Base-by-base conservation (phyloP, 2,113 vertebrate species). In the Kryptolebias marmoratus region DNA sequence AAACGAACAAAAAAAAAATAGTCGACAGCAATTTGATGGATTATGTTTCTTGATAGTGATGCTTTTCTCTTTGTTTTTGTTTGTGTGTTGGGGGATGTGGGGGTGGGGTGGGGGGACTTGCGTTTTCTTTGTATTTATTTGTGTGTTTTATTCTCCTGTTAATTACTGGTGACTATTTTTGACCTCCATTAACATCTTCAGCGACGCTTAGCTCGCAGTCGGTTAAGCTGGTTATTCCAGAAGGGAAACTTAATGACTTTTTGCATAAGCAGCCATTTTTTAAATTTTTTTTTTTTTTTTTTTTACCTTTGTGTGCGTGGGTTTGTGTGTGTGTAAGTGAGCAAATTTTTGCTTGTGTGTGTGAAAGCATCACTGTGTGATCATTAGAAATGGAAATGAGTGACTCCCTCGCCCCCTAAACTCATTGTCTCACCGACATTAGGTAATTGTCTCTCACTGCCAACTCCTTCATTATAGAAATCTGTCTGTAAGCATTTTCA, bases 351-450 rank as follows among this genome's bases (percentile, higher is more conserved):
- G 44, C 61, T 22, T 65, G 54, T 55, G 77, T 81, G 49, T 55
- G 83, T 73, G 79, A 73, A 86, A 77, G 62, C 70, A 31, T 85
- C 72, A 70, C 82, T 57, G 65, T 79, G 86, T 9, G 60, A 86
- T 90, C 88, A 88, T 90, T 89, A 91, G 79, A 88, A 90, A 89
- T 90, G 84, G 82, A 90, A 90, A 90, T 89, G 81, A 89, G 78
- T 36, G 81, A 84, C 81, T 85, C 84, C 84, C 83, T 82, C 63
- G 48, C 63, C 88, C 89, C 84, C 89, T 81, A 84, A 91, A 84
- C 86, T 87, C 88, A 82, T 90, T 90, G 88, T 88, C 87, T 88
- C 77, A 75, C 81, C 90, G 87, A 91, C 86, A 84, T 87, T 75
- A 85, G 84, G 75, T 87, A 90, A 90, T 92, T 90, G 85, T 89